Conservation (phyloP, 2,888 invertebrate species). For the Tanypteryx hageni region DNA sequence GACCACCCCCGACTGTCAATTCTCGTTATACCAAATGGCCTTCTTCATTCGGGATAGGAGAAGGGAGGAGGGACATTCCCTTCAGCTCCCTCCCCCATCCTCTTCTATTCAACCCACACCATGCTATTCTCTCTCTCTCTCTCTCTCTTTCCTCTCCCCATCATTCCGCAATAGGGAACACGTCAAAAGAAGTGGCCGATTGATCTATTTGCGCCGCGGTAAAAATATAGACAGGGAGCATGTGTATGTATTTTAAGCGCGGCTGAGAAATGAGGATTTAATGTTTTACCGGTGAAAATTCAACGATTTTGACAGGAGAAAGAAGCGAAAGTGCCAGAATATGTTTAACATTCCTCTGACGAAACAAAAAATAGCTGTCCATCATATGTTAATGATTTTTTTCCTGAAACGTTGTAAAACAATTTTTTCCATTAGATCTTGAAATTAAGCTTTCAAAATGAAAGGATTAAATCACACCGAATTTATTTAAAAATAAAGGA, state of each 20-base stretch:
- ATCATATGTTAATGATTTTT: too few relatives aligned
- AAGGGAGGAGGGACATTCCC: not conserved
- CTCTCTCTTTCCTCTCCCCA: not conserved
- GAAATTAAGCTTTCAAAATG: too few relatives aligned
- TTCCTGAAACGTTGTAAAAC: too few relatives aligned
- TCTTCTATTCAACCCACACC: not conserved
- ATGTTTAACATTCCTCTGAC: not conserved
- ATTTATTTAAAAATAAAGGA: too few relatives aligned
- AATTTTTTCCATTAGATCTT: too few relatives aligned
- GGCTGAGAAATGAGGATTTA: not conserved
- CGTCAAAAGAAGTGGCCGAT: not conserved
- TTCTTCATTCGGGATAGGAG: not conserved
- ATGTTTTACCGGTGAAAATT: not conserved
- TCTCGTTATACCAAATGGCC: slow-evolving; percentile 56
- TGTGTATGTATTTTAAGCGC: not conserved
- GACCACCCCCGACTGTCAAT: slow-evolving; percentile 50
- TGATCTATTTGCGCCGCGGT: not conserved
- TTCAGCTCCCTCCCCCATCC: not conserved
- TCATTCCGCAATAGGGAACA: not conserved
- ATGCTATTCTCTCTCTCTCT: not conserved
- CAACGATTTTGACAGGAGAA: not conserved
- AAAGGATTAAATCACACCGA: too few relatives aligned
- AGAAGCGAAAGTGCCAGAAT: not conserved
- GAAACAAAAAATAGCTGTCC: too few relatives aligned
- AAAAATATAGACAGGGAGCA: not conserved